These are phyloP conservation scores for Bombycilla garrulus DNA, from an alignment of 2,113 vertebrate species.

Conservation along the genomic window DNA sequence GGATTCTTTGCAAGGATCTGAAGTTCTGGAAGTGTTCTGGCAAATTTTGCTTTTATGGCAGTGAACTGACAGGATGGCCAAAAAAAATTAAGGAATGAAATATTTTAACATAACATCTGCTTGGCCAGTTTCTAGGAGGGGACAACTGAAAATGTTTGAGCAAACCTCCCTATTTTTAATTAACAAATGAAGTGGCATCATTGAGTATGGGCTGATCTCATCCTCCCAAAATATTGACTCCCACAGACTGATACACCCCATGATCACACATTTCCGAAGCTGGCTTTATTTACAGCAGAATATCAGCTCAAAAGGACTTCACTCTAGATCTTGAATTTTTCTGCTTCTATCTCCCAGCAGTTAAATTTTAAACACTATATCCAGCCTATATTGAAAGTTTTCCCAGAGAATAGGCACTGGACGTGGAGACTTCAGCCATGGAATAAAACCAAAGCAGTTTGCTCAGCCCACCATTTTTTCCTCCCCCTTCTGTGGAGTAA, in stretches of 20 bases:
- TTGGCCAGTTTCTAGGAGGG: not conserved
- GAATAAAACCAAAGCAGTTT: not conserved
- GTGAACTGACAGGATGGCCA: not conserved
- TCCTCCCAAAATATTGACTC: not conserved
- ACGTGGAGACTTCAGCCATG: rapidly evolving
- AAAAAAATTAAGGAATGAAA: too few relatives aligned
- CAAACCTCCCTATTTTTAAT: not conserved
- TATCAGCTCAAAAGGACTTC: not conserved
- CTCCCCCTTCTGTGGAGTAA: not conserved
- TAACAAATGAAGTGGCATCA: not conserved
- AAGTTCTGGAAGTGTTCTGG: not conserved
- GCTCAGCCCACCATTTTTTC: not conserved
- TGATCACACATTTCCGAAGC: not conserved
- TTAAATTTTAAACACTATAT: not conserved
- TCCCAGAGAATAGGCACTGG: not conserved
- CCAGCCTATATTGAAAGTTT: not conserved
- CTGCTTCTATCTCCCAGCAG: not conserved
- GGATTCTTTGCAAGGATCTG: rapidly evolving
- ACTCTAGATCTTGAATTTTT: not conserved
- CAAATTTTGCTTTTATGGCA: not conserved
- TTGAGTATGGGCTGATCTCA: not conserved
- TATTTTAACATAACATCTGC: not conserved
- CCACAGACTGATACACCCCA: not conserved
- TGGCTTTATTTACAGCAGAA: not conserved
- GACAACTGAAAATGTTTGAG: not conserved